These are phyloP conservation scores for Coelogynopora nodosa DNA, from an alignment of 2,888 invertebrate species.

Conservation along the genomic window DNA sequence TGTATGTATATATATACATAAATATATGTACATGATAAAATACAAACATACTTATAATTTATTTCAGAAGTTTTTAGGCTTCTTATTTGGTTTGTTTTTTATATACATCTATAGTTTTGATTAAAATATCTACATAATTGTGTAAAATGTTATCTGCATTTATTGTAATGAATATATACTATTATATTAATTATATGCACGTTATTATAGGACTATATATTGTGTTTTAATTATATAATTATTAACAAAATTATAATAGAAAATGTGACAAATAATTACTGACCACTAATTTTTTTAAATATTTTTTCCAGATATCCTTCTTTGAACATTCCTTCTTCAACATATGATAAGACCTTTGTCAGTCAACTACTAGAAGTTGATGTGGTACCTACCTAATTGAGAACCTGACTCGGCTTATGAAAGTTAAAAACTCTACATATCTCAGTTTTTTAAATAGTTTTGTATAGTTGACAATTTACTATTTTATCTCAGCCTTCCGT, in stretches of 20 bases:
- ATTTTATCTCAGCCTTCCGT: neutral
- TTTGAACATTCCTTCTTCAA: neutral
- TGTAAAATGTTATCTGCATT: neutral
- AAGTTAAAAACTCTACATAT: neutral
- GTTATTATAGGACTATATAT: neutral
- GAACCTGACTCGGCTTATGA: neutral
- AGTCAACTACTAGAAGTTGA: neutral
- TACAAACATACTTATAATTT: neutral
- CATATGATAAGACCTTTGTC: neutral
- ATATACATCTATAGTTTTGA: neutral
- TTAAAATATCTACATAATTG: neutral
- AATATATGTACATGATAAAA: no score
- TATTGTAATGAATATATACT: slow-evolving; percentile 7
- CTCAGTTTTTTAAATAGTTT: neutral
- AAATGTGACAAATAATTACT: neutral
- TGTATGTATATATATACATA: no score
- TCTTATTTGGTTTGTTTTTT: neutral
- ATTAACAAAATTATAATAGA: neutral
- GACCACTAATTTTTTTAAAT: neutral
- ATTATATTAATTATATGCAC: neutral
- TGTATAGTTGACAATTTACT: neutral
- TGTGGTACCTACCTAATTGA: slow-evolving; percentile 18
- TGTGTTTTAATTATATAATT: slow-evolving; percentile 10
- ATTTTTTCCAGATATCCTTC: slow-evolving; percentile 13
- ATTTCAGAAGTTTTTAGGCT: neutral